A percentile compares a stretch with the other conserved stretches of the same genome.
phyloP scores from a whole-genome alignment of 2,888 invertebrate genomes.

The Harmothoe impar region DNA sequence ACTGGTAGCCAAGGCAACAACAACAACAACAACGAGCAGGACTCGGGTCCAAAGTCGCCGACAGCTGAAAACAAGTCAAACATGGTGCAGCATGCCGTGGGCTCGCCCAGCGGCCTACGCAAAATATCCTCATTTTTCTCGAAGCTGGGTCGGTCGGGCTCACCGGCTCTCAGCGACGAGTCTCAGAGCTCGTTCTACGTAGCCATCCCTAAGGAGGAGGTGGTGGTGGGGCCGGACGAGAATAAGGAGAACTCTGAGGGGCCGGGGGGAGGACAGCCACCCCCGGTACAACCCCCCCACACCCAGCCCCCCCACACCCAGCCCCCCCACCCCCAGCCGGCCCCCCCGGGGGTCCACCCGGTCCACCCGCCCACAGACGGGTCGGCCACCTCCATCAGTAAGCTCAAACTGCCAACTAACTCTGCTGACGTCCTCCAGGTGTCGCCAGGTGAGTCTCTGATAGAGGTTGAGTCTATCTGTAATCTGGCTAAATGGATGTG shows the following conservation, averaged over 20 bases:
- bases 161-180: conserved; percentile 14
- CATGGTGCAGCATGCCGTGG: conserved; percentile 27
- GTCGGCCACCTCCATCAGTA: not conserved
- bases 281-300: not conserved
- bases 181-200: conserved; percentile 65
- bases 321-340: too few species aligned
- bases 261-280: not conserved
- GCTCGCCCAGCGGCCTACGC: conserved; percentile 55
- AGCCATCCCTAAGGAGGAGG: conserved; percentile 56
- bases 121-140: conserved; percentile 64
- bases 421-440: too few species aligned
- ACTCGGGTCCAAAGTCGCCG: conserved; percentile 20
- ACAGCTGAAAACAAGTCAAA: conserved; percentile 50
- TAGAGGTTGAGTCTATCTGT: too few species aligned
- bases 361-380: not conserved
- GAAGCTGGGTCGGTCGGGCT: conserved; percentile 52
- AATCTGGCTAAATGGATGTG: too few species aligned
- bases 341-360: not conserved
- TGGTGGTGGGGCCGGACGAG: not conserved
- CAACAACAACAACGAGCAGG: conserved; percentile 41
- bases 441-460: too few species aligned
- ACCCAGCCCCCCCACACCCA: too few species aligned
- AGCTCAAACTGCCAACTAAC: conserved; percentile 13
- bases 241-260: not conserved
- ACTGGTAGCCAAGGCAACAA: conserved; percentile 38